phyloP scores from a whole-genome alignment of 2,113 vertebrate genomes.

The Lepisosteus oculatus region DNA sequence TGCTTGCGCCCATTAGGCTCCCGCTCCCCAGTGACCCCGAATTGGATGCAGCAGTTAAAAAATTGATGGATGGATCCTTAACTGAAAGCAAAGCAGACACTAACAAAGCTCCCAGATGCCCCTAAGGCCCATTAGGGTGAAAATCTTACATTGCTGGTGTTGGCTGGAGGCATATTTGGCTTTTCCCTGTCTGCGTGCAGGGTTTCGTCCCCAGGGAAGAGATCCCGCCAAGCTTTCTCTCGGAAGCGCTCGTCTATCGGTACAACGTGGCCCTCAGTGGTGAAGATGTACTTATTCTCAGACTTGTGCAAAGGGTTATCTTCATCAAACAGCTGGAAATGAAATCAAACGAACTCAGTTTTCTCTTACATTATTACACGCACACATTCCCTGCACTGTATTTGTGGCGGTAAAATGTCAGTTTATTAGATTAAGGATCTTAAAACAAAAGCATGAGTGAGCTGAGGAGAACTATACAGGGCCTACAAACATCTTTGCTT shows the following conservation, averaged over 20 bases:
- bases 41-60: no score
- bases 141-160: conserved; percentile 82
- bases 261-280: conserved; percentile 93
- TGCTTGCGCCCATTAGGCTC: not conserved
- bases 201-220: conserved; percentile 58
- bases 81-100: not conserved
- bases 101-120: not conserved
- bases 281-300: conserved; percentile 91
- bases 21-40: not conserved
- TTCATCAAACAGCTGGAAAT: conserved; percentile 86
- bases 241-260: conserved; percentile 86
- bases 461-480: no score
- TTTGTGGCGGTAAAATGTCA: no score
- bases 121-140: not conserved
- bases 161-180: conserved; percentile 51
- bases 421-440: no score
- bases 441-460: no score
- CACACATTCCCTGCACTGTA: no score
- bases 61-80: no score
- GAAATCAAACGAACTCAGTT: no score
- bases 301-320: conserved; percentile 92
- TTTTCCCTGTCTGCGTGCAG: conserved; percentile 35
- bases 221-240: conserved; percentile 77
- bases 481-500: no score
- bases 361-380: no score